Conservation (phyloP, 2,797 vertebrate genomes). For the Smutsia gigantea region DNA sequence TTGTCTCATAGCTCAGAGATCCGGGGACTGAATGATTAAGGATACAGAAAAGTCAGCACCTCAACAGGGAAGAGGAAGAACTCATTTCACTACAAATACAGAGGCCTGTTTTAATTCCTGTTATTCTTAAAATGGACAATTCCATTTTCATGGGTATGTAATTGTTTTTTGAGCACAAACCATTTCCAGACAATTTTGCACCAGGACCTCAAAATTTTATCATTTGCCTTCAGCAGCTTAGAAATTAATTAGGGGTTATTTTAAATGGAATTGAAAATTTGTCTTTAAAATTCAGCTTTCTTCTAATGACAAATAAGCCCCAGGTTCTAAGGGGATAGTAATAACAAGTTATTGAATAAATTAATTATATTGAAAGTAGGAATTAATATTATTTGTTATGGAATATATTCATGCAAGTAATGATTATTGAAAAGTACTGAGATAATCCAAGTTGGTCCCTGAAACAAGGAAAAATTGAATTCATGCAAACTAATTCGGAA, state of each 20-base stretch:
- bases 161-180: neutral
- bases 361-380: slow-evolving; percentile 9
- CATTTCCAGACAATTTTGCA: neutral
- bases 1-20: neutral
- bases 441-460: neutral
- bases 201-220: neutral
- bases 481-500: neutral
- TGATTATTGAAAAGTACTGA: neutral
- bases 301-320: slow-evolving; percentile 16
- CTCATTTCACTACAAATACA: neutral
- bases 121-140: neutral
- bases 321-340: neutral
- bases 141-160: neutral
- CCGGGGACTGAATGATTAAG: neutral
- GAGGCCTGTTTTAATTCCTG: neutral
- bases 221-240: neutral
- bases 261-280: slow-evolving; percentile 30
- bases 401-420: neutral
- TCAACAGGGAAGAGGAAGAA: neutral
- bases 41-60: neutral
- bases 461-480: slow-evolving; percentile 21
- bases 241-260: neutral
- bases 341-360: neutral
- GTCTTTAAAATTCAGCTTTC: slow-evolving; percentile 23
- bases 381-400: neutral